Evolutionary conservation across 2,113 vertebrate species (phyloP), one percentile per base, ranked within the genome.

Genomic region (Lethenteron camtschaticum): DNA sequence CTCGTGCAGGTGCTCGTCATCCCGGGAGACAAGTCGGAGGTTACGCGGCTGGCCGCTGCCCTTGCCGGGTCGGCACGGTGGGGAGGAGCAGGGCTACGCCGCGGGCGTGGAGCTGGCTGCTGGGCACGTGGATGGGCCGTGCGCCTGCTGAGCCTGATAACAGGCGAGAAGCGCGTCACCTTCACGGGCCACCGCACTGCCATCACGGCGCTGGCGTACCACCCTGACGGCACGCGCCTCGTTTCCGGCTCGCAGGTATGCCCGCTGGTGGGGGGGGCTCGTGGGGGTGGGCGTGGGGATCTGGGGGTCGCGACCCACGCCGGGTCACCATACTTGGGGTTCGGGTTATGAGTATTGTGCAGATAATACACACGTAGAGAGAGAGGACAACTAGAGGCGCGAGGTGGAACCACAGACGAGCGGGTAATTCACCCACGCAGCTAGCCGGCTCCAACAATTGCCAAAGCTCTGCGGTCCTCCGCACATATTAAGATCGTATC

Each of bases 131-230:
- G 88, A 96, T 58, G 94, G 1, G 81, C 84, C 0, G 79, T 99
- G 71, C 81, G 82, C 41, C 75, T 95, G 73, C 96, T 99, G 76
- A 95, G 76, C 76, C 80, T 99, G 56, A 73, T 87, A 3, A 90
- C 78, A 2, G 87, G 89, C 1, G 88, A 95, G 77, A 87, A 79
- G 3, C 81, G 73, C 2, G 73, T 96, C 68, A 86, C 86, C 13
- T 96, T 99, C 77, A 96, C 82, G 55, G 94, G 94, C 14, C 94
- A 96, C 79, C 96, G 85, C 77, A 84, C 86, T 1, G 85, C 86
- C 0, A 78, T 99, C 70, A 92, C 84, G 8, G 76, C 78, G 11
- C 81, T 99, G 20, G 83, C 74, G 72, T 96, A 91, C 0, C 90
- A 96, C 73, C 76, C 80, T 0, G 81, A 96, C 2, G 91, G 94